These are phyloP conservation scores for Yoshiicerus persimilis DNA, from an alignment of 1,140 invertebrate species.

Conservation along the genomic window DNA sequence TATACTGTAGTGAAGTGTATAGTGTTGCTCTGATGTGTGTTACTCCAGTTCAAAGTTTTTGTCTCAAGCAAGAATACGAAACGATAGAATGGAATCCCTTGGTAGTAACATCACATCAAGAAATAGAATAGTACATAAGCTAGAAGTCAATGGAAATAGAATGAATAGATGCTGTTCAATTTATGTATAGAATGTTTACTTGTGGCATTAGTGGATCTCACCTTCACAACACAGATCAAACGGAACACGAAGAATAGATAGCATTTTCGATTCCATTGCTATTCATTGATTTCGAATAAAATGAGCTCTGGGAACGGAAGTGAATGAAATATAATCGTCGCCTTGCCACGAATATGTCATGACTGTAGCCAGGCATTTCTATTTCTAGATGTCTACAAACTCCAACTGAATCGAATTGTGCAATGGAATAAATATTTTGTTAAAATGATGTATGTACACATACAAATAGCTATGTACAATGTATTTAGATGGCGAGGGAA, in stretches of 20 bases:
- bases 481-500: background rate
- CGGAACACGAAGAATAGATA: background rate
- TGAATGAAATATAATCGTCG: background rate
- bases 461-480: background rate
- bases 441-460: background rate
- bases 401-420: background rate
- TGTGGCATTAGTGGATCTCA: background rate
- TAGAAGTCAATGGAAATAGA: background rate
- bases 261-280: background rate
- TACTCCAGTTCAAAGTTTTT: background rate
- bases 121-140: background rate
- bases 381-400: no score
- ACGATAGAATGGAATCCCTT: background rate
- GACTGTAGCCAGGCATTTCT: no score
- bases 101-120: background rate
- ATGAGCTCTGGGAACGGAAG: background rate
- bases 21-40: background rate
- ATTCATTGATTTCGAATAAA: constrained; percentile 2
- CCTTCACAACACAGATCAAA: background rate
- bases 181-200: background rate
- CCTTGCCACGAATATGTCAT: background rate
- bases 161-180: background rate
- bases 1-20: background rate
- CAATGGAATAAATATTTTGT: background rate
- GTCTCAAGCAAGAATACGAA: constrained; percentile 1